Base-by-base conservation (phyloP, 2,113 vertebrate species). In the Zingel zingel region DNA sequence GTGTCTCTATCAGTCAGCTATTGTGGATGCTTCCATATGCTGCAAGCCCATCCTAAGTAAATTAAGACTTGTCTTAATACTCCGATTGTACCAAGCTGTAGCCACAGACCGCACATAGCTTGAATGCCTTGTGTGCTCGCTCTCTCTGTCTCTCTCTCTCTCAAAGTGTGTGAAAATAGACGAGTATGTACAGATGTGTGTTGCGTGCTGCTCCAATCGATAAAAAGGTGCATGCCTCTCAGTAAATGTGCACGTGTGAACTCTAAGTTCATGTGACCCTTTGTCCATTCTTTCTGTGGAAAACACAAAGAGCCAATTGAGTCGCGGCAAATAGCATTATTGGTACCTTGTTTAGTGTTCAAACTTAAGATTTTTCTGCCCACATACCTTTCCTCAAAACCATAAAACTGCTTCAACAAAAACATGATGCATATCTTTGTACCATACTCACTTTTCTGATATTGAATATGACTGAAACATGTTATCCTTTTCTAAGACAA, bases 11-110 rank as follows among this genome's bases (percentile, higher is more conserved):
- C 97, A 97, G 94, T 96, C 93, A 89, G 95, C 95, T 95, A 97
- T 97, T 98, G 95, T 97, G 95, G 94, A 93, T 89, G 91, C 90
- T 94, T 94, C 96, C 96, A 96, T 98, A 97, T 96, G 96, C 95
- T 96, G 92, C 91, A 81, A 93, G 93, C 91, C 93, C 90, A 72
- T 95, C 90, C 89, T 96, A 88, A 96, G 94, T 96, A 96, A 98
- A 97, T 96, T 94, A 96, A 96, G 95, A 96, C 91, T 94, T 95
- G 91, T 94, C 94, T 96, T 97, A 98, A 98, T 94, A 95, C 96
- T 92, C 86, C 89, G 90, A 95, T 96, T 98, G 97, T 97, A 87
- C 94, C 94, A 91, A 92, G 90, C 90, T 89, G 90, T 87, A 94
- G 92, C 93, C 84, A 79, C 86, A 92, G 90, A 79, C 86, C 43